Evolutionary conservation across 1,140 invertebrate genomes (phyloP).

Genomic region (Megathymus violae): DNA sequence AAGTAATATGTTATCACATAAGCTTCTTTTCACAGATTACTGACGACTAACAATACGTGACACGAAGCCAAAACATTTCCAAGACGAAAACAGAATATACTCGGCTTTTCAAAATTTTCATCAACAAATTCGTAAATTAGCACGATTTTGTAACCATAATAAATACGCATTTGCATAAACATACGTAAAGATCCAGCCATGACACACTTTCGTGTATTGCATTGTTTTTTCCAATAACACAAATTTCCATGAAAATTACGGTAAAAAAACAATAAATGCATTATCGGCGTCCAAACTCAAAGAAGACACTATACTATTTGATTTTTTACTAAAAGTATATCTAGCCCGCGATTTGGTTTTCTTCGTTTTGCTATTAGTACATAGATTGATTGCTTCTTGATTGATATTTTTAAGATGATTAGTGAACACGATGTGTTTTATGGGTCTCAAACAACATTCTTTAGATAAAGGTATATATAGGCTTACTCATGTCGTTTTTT

Average conservation of each 20-base stretch:
- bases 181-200: constrained; percentile 23
- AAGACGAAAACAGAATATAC: background rate
- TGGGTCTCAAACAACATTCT: no score
- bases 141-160: constrained; percentile 18
- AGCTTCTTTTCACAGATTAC: background rate
- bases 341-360: no score
- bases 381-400: no score
- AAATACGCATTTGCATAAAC: constrained; percentile 22
- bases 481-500: no score
- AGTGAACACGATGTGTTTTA: no score
- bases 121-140: constrained; percentile 9
- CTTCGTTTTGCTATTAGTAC: no score
- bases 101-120: constrained; percentile 13
- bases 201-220: constrained; percentile 27
- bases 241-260: constrained; percentile 16
- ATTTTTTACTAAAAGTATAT: no score
- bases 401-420: no score
- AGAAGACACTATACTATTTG: no score
- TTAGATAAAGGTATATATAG: no score
- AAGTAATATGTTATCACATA: background rate
- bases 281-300: no score
- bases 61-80: background rate
- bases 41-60: background rate
- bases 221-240: constrained; percentile 30
- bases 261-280: background rate